Evolutionary conservation across 1,140 invertebrate species (phyloP).

Genomic region (Drosophila setifemur): DNA sequence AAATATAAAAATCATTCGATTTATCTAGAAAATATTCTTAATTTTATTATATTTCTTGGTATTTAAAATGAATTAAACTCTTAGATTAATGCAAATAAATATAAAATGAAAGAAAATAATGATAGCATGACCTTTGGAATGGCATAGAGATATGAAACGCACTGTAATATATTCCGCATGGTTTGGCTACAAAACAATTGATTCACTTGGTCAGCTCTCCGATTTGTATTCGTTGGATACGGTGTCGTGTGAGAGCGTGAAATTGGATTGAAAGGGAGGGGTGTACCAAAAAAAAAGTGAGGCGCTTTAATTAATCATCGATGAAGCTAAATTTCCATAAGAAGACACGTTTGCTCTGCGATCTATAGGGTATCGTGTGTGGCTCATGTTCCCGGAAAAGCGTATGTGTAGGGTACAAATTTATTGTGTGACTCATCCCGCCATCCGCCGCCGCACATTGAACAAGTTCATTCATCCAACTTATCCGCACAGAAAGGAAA

Average conservation of each 20-base stretch:
- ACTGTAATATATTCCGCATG: background rate
- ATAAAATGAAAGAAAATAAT: no score
- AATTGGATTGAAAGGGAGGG: background rate
- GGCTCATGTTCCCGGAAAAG: background rate
- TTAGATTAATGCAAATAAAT: no score
- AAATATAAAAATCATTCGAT: no score
- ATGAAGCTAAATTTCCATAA: background rate
- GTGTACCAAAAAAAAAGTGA: no score
- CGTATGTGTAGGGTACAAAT: background rate
- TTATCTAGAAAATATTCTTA: no score
- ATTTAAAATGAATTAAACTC: no score
- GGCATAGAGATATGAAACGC: background rate
- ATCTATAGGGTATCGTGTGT: no score
- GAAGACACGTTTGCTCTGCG: background rate
- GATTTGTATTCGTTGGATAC: background rate
- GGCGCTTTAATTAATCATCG: constrained; percentile 3
- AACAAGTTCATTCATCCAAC: constrained; percentile 24
- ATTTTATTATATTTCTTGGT: no score
- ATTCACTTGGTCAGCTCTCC: background rate
- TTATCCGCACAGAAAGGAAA: constrained; percentile 1
- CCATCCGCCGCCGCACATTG: background rate
- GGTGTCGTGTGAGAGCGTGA: background rate
- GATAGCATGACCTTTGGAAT: background rate
- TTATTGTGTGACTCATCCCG: constrained; percentile 17
- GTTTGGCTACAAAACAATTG: constrained; percentile 11